Base-by-base conservation (phyloP, 2,888 invertebrate genomes). In the Doris montereyensis region DNA sequence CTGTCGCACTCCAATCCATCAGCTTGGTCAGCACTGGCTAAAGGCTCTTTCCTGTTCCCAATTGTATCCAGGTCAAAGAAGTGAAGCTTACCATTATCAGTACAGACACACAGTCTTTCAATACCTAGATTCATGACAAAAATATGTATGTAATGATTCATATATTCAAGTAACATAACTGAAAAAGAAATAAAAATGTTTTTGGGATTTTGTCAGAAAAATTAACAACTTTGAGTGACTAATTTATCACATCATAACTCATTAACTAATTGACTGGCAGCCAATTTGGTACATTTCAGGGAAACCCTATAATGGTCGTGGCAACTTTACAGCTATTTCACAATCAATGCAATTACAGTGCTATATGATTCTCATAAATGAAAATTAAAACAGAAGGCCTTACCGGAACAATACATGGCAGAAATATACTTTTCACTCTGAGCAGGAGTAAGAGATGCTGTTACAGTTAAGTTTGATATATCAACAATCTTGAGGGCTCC, bases 101-200 rank as follows among this genome's bases (percentile, higher is more conserved):
- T 96, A 65, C 96, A 95, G 1, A 95, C 95, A 90, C 97, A 97
- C 35, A 97, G 93, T 71, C 96, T 93, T 88, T 97, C 97, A 80
- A 97, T 94, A 89, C 94, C 94, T 94, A 84, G 2, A 82, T 5
- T 41, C n/a, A 41, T 41, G 62, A 58, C 1, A 30, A 26, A 68
- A 30, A 30, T 4, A n/a, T 5, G 1, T 30, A 30, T 13, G 17
- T n/a, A 2, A 68, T 5, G 13, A 30, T 30, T 28, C 1, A 1
- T 1, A 21, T 21, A 65, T n/a, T 5, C 2, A 65, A 34, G 24
- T 24, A 72, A 41, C n/a, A 3, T 4, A 10, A 24, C 60, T 21
- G n/a, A 24, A 60, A 60, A 24, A 10, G 21, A 21, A n/a, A 60
- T 62, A 5, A n/a, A 62, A 21, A 24, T 17, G n/a, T 62, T 62